Evolutionary conservation across 2,888 invertebrate species (phyloP).

Genomic region (Lycophotia porphyrea): DNA sequence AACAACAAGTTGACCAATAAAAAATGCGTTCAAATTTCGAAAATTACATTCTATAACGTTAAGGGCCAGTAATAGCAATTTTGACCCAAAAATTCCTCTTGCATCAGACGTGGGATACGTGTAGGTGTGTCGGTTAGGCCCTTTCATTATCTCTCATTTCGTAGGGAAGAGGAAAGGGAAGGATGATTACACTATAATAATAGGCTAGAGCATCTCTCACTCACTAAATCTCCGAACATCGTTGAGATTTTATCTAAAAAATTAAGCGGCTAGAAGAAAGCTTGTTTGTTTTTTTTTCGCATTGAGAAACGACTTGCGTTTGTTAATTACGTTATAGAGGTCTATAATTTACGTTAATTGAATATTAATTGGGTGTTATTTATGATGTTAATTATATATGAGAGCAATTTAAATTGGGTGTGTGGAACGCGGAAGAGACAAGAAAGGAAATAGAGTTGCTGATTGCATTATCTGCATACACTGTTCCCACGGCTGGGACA

Average conservation of each 20-base stretch:
- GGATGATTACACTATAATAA: constrained; percentile 81
- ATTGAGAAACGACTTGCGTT: constrained; percentile 19
- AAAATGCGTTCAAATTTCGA: constrained; percentile 32
- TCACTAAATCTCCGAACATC: constrained; percentile 72
- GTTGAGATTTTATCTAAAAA: constrained; percentile 58
- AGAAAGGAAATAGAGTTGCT: neutral
- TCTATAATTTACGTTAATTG: constrained; percentile 52
- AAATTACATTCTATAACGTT: constrained; percentile 33
- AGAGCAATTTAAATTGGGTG: neutral
- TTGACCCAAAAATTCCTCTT: constrained; percentile 48
- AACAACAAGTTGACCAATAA: constrained; percentile 19
- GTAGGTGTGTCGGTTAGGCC: constrained; percentile 75
- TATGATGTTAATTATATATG: constrained; percentile 9
- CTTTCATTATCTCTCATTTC: constrained; percentile 74
- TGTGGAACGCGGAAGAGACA: neutral
- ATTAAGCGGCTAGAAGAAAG: constrained; percentile 39
- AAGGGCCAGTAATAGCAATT: constrained; percentile 34
- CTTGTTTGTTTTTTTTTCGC: constrained; percentile 55
- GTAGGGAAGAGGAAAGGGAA: constrained; percentile 61
- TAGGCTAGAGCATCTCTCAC: constrained; percentile 76
- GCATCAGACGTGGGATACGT: constrained; percentile 71
- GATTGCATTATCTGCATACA: neutral
- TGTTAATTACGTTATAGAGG: constrained; percentile 24
- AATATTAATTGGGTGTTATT: constrained; percentile 45
- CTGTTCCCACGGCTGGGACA: neutral